These are phyloP conservation scores for Mustela lutreola DNA, from an alignment of 2,113 vertebrate species.

Conservation along the genomic window DNA sequence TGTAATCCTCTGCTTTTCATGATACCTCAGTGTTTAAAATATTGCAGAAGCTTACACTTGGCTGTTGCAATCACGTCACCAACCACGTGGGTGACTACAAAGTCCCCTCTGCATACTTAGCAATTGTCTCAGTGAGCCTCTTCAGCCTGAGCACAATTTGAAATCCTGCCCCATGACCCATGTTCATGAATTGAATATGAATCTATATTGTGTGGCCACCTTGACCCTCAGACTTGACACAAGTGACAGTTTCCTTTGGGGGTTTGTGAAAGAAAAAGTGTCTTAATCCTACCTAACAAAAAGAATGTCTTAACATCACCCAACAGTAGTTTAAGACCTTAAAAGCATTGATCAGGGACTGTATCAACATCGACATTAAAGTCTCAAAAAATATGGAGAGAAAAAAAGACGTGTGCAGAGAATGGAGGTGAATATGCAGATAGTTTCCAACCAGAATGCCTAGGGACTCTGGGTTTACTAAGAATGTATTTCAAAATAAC, in stretches of 20 bases:
- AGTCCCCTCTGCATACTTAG: not conserved
- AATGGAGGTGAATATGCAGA: not conserved
- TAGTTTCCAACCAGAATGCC: not conserved
- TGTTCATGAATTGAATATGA: not conserved
- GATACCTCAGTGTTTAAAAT: not conserved
- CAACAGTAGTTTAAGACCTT: not conserved
- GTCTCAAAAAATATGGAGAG: not conserved
- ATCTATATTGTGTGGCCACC: not conserved
- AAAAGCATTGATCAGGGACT: not conserved
- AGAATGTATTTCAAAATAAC: not conserved
- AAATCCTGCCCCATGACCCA: not conserved
- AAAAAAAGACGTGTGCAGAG: not conserved
- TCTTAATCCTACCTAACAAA: not conserved
- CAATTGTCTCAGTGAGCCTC: not conserved
- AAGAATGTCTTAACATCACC: conserved; percentile 18
- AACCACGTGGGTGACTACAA: not conserved
- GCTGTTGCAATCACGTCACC: not conserved
- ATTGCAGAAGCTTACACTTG: not conserved
- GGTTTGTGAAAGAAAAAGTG: not conserved
- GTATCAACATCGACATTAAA: not conserved
- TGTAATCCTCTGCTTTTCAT: not conserved
- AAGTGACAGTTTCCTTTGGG: not conserved
- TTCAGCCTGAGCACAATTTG: not conserved
- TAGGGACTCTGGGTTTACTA: not conserved
- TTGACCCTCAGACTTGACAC: not conserved